Percentiles rank a stretch among this genome's conserved stretches.
Evolutionary conservation across 2,113 vertebrate genomes (phyloP).

Genomic region (Ariopsis seemanni): DNA sequence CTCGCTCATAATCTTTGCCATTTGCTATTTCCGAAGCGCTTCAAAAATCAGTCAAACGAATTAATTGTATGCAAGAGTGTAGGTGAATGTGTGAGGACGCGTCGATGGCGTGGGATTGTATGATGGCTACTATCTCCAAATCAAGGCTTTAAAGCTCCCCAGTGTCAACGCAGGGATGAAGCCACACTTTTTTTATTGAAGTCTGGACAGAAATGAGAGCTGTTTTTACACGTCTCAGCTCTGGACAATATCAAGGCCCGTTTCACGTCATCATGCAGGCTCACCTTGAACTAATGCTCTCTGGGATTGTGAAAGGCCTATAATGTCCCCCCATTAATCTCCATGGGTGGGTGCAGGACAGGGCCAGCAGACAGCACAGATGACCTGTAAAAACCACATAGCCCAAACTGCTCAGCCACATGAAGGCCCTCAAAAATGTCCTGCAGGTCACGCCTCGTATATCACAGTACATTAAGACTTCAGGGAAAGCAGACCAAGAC

Average conservation of each 20-base stretch:
- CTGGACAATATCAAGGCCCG: conserved; percentile 52
- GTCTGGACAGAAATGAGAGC: conserved; percentile 47
- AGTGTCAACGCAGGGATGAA: conserved; percentile 40
- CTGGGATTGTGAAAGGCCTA: conserved; percentile 48
- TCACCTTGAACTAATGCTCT: conserved; percentile 56
- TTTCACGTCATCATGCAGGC: conserved; percentile 51
- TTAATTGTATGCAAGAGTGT: neutral
- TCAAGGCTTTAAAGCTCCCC: conserved; percentile 42
- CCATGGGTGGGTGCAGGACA: conserved; percentile 36
- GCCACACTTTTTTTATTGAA: conserved; percentile 51
- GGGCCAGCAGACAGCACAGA: conserved; percentile 37
- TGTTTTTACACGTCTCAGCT: conserved; percentile 47
- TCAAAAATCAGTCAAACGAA: conserved; percentile 19
- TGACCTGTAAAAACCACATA: conserved; percentile 50
- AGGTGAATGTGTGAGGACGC: conserved; percentile 19
- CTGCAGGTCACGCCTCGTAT: conserved; percentile 38
- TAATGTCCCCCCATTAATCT: conserved; percentile 56
- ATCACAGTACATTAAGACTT: conserved; percentile 49
- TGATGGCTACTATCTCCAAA: conserved; percentile 34
- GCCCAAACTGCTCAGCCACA: conserved; percentile 42
- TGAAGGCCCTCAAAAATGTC: conserved; percentile 42
- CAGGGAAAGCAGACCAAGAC: conserved; percentile 42
- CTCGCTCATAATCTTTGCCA: neutral
- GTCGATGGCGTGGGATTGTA: conserved; percentile 30
- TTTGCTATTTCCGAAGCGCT: conserved; percentile 18